These are phyloP conservation scores for Maconellicoccus hirsutus DNA, from an alignment of 1,140 invertebrate species.

Conservation along the genomic window DNA sequence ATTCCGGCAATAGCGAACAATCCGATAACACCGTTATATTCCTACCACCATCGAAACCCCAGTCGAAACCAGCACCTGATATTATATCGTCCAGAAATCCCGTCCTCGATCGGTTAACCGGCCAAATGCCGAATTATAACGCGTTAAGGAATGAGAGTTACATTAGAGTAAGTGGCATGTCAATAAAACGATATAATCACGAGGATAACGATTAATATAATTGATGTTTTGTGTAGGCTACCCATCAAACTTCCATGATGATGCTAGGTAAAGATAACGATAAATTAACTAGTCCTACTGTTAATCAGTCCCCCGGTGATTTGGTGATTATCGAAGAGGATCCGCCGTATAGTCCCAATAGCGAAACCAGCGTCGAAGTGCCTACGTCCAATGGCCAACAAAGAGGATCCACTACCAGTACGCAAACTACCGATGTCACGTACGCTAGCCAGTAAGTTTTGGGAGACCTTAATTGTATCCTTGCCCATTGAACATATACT, in stretches of 20 bases:
- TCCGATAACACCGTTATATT: conserved; percentile 52
- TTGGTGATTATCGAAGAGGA: conserved; percentile 61
- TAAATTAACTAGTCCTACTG: conserved; percentile 37
- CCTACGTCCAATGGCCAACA: neutral
- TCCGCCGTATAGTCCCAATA: conserved; percentile 26
- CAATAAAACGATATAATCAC: neutral
- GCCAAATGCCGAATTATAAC: conserved; percentile 40
- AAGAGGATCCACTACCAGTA: conserved; percentile 27
- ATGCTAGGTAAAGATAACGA: conserved; percentile 33
- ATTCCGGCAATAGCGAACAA: conserved; percentile 43
- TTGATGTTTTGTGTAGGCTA: conserved; percentile 36
- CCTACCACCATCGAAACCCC: conserved; percentile 32
- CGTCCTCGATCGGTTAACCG: conserved; percentile 70
- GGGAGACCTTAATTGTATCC: too few species aligned
- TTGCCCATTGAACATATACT: neutral
- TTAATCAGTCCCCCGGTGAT: conserved; percentile 42
- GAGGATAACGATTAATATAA: neutral
- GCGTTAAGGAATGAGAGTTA: conserved; percentile 71
- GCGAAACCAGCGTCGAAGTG: conserved; percentile 20
- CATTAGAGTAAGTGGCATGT: conserved; percentile 40
- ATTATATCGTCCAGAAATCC: conserved; percentile 46
- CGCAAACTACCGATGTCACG: conserved; percentile 44
- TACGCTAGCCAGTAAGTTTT: conserved; percentile 54
- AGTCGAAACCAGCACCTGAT: conserved; percentile 24
- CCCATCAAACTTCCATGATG: conserved; percentile 43